Percentiles rank a stretch among this genome's conserved stretches.
phyloP scores from a whole-genome alignment of 2,888 invertebrate species.

The Coelinius sp. region DNA sequence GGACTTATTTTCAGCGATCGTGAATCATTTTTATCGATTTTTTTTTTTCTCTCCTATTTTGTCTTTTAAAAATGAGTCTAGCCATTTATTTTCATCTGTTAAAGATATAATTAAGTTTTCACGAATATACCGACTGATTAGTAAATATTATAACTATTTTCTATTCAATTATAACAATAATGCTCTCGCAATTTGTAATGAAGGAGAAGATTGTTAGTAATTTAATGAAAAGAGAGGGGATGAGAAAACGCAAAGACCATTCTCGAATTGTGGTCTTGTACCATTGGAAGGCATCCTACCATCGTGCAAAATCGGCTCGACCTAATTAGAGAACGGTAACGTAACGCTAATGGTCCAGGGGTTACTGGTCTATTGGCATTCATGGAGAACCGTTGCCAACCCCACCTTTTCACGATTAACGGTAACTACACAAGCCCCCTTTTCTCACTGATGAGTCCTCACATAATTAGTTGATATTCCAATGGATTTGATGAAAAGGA shows the following conservation, averaged over 20 bases:
- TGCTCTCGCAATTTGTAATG: not conserved
- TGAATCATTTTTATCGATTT: constrained; percentile 33
- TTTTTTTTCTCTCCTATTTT: not conserved
- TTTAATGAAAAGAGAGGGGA: not conserved
- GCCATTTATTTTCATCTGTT: not conserved
- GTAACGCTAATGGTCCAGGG: constrained; percentile 36
- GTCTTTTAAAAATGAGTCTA: not conserved
- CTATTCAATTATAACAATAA: not conserved
- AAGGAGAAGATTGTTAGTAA: not conserved
- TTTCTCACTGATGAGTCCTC: constrained; percentile 11
- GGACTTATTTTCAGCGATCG: constrained; percentile 30
- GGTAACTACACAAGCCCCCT: not conserved
- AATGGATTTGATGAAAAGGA: not conserved
- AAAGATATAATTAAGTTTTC: not conserved
- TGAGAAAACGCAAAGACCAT: constrained; percentile 16
- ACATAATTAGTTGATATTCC: constrained; percentile 4
- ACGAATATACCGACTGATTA: not conserved
- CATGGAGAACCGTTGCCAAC: constrained; percentile 31
- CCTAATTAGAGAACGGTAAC: constrained; percentile 36
- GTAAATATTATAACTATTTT: not conserved
- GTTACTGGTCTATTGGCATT: constrained; percentile 40
- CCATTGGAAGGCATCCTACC: constrained; percentile 11
- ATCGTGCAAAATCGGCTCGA: constrained; percentile 40
- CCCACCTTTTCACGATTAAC: constrained; percentile 22
- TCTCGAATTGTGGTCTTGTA: constrained; percentile 34